phyloP scores from a whole-genome alignment of 2,113 vertebrate species.

The Connochaetes taurinus region DNA sequence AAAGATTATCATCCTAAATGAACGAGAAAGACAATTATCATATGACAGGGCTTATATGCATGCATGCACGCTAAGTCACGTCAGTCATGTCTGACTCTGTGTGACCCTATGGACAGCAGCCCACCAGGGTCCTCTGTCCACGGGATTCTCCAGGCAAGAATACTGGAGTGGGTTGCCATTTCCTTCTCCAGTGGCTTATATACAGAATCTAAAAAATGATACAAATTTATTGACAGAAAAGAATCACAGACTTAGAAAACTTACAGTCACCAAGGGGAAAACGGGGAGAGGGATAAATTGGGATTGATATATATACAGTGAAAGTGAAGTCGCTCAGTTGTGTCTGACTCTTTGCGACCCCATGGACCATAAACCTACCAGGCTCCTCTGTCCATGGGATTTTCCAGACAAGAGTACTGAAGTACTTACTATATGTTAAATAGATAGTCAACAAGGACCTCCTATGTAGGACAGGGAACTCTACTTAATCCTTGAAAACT shows the following conservation, averaged over 20 bases:
- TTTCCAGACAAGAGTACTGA: no score
- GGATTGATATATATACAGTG: neutral
- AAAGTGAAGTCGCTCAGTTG: no score
- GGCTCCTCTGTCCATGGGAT: no score
- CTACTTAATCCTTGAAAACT: neutral
- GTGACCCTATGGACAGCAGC: neutral
- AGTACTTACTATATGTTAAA: neutral
- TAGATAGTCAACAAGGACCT: neutral
- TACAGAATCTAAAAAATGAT: neutral
- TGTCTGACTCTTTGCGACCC: no score
- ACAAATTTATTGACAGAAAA: neutral
- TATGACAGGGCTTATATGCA: neutral
- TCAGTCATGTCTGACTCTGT: neutral
- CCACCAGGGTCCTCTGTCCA: neutral
- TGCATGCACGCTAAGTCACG: neutral
- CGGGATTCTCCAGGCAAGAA: neutral
- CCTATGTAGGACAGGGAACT: neutral
- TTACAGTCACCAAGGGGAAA: neutral
- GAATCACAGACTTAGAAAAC: neutral
- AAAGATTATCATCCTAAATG: neutral
- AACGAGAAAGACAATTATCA: neutral
- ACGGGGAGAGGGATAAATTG: accelerated
- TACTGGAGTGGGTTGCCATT: neutral
- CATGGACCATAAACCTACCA: no score
- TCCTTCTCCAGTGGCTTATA: neutral